Conservation (phyloP, 2,113 vertebrate genomes). For the Poecilia latipinna region DNA sequence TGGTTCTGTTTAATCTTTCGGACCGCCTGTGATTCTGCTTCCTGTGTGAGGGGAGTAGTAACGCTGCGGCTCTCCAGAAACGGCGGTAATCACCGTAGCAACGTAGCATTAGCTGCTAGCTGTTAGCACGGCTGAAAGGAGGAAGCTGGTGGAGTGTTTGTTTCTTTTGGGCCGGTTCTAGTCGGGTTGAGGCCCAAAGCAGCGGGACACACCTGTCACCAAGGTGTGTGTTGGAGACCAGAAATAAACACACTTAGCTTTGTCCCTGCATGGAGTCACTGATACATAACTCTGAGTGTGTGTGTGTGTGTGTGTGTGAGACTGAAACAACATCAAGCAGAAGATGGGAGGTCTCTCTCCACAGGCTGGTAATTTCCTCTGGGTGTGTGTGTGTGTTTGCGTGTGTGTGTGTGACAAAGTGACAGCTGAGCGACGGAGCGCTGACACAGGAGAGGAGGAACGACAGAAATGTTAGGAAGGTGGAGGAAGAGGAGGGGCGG, state of each 20-base stretch:
- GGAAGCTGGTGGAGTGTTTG: neutral
- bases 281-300: conserved; percentile 5
- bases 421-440: conserved; percentile 60
- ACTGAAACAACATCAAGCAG: conserved; percentile 19
- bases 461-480: conserved; percentile 31
- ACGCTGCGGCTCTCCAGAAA: too few relatives aligned
- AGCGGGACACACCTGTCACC: conserved; percentile 26
- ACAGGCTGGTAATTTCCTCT: conserved; percentile 30
- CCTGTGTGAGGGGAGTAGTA: too few relatives aligned
- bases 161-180: neutral
- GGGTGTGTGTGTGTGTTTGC: conserved; percentile 21
- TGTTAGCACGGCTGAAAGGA: neutral
- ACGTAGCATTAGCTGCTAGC: too few relatives aligned
- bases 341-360: conserved; percentile 19
- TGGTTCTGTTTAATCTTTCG: too few relatives aligned
- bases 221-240: conserved; percentile 29
- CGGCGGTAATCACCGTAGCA: too few relatives aligned
- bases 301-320: neutral
- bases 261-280: conserved; percentile 27
- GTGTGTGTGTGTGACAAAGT: conserved; percentile 44
- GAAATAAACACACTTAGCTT: conserved; percentile 42
- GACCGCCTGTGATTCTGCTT: too few relatives aligned
- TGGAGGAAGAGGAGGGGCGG: neutral
- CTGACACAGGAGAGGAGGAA: conserved; percentile 57
- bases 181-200: neutral